phyloP scores from a whole-genome alignment of 2,888 invertebrate species.

The Lypha dubia region DNA sequence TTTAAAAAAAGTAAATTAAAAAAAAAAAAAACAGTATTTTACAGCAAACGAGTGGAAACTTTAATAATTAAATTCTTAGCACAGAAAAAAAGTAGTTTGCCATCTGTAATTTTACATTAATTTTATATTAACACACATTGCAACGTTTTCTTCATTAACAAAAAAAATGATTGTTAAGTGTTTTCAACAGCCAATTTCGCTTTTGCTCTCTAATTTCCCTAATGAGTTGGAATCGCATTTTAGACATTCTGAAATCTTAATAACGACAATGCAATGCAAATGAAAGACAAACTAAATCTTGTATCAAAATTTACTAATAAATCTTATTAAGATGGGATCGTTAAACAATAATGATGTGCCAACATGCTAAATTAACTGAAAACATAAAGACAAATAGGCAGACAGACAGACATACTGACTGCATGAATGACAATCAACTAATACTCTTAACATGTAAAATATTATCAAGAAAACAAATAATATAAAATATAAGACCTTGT shows the following conservation, averaged over 20 bases:
- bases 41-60: too few species aligned
- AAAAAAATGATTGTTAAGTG: neutral
- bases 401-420: neutral
- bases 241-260: slow-evolving; percentile 1
- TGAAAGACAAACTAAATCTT: slow-evolving; percentile 6
- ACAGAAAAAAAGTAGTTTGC: too few species aligned
- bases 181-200: neutral
- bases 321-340: slow-evolving; percentile 42
- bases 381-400: neutral
- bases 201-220: neutral
- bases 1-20: too few species aligned
- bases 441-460: neutral
- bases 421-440: neutral
- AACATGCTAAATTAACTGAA: slow-evolving; percentile 31
- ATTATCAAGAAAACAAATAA: neutral
- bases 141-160: neutral
- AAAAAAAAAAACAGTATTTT: too few species aligned
- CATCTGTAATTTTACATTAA: neutral
- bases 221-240: slow-evolving; percentile 7
- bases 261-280: slow-evolving; percentile 3
- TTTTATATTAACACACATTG: neutral
- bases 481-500: slow-evolving; percentile 30
- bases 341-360: slow-evolving; percentile 46
- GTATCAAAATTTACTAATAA: slow-evolving; percentile 46
- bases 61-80: too few species aligned